phyloP scores from a whole-genome alignment of 2,797 vertebrate species.

The Ptychobarbus kaznakovi region DNA sequence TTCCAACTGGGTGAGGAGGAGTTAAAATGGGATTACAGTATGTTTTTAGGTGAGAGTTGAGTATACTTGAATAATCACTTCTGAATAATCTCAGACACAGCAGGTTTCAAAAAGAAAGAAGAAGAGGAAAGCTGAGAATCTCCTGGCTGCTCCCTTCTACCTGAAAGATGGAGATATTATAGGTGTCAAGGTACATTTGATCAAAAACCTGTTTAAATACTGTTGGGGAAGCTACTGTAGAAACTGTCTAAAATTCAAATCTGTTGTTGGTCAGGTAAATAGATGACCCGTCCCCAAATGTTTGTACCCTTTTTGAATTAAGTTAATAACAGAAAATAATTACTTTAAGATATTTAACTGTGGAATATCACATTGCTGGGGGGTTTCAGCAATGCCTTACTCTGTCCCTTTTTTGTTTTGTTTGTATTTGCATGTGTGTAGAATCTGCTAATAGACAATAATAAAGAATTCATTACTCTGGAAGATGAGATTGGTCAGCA shows the following conservation, averaged over 20 bases:
- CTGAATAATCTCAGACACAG: slow-evolving; percentile 78
- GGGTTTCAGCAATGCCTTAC: neutral
- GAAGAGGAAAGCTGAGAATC: slow-evolving; percentile 86
- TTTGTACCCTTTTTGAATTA: neutral
- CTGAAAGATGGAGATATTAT: slow-evolving; percentile 91
- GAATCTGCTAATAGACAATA: slow-evolving; percentile 81
- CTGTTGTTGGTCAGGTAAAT: too few relatives aligned
- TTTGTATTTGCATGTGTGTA: slow-evolving; percentile 55
- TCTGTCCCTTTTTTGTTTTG: neutral
- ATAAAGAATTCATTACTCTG: slow-evolving; percentile 74
- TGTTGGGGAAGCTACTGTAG: neutral
- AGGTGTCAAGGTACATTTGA: slow-evolving; percentile 85
- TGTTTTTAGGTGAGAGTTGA: neutral
- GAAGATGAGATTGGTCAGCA: slow-evolving; percentile 76
- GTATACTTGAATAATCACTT: neutral
- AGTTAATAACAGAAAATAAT: neutral
- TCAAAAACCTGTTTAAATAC: neutral
- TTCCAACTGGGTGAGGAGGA: slow-evolving; percentile 81
- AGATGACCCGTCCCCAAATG: neutral
- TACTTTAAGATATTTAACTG: neutral
- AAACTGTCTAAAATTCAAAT: neutral
- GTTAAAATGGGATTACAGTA: neutral
- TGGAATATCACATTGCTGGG: neutral
- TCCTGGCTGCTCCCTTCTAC: slow-evolving; percentile 86
- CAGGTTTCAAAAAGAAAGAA: slow-evolving; percentile 90